Evolutionary conservation across 2,888 invertebrate species (phyloP).

Genomic region (Epinotia nisella): DNA sequence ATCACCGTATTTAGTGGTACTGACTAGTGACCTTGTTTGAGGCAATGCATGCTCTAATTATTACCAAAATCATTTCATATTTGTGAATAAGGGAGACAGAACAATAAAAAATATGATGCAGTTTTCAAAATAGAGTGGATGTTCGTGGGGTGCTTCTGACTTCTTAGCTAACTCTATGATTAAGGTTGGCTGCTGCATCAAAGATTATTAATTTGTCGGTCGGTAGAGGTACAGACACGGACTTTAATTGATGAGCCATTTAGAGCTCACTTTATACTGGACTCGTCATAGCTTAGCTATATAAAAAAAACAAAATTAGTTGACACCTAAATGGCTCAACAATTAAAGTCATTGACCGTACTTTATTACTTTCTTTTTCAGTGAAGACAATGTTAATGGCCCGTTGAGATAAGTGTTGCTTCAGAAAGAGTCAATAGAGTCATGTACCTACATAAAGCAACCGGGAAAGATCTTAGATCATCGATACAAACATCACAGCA

Average conservation of each 20-base stretch:
- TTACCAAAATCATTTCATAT: neutral
- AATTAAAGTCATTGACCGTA: too few species aligned
- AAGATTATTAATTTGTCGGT: neutral
- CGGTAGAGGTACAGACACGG: too few species aligned
- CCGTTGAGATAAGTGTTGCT: neutral
- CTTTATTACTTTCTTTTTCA: too few species aligned
- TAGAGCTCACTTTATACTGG: too few species aligned
- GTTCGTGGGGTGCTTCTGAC: neutral
- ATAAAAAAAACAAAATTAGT: too few species aligned
- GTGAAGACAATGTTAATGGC: neutral
- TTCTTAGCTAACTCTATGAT: neutral
- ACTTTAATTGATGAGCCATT: too few species aligned
- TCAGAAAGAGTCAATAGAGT: neutral
- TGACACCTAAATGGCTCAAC: too few species aligned
- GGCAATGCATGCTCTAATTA: slow-evolving; percentile 23
- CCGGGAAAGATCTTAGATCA: neutral
- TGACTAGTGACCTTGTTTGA: slow-evolving; percentile 24
- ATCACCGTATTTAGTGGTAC: slow-evolving; percentile 2
- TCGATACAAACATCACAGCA: slow-evolving; percentile 9
- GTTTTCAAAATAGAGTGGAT: neutral
- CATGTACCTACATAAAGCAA: neutral
- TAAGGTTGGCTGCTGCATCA: neutral
- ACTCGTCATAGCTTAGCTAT: too few species aligned
- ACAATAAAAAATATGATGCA: neutral
- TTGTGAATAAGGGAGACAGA: neutral